Conservation (phyloP, 2,113 vertebrate species). For the Ailuropoda melanoleuca region DNA sequence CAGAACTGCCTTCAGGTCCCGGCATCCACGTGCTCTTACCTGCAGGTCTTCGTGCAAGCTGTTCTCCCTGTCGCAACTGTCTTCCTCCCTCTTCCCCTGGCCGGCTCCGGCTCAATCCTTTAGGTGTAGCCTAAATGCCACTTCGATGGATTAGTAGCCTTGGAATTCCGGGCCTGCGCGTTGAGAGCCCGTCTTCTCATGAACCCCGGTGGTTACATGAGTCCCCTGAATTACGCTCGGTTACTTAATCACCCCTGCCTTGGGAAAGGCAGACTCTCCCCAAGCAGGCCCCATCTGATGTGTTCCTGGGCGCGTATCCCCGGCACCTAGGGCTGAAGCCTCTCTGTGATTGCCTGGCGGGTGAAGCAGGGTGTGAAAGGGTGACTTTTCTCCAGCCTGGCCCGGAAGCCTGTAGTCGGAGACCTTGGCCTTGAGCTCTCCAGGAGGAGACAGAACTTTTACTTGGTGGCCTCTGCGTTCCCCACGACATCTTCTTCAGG, state of each 20-base stretch:
- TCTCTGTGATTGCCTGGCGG: no score
- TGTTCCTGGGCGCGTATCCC: no score
- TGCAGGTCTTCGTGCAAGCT: not conserved
- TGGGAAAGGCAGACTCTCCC: not conserved
- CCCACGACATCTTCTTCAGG: not conserved
- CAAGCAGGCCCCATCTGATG: rapidly evolving
- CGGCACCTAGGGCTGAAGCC: not conserved
- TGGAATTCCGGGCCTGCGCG: not conserved
- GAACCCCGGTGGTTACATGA: not conserved
- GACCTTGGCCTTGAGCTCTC: not conserved
- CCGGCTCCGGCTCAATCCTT: not conserved
- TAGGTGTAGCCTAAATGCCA: not conserved
- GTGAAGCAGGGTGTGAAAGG: not conserved
- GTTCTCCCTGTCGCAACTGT: not conserved
- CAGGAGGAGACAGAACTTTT: not conserved
- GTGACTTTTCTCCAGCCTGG: not conserved
- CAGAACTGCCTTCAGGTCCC: not conserved
- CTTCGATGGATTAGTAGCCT: not conserved
- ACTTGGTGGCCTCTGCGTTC: not conserved
- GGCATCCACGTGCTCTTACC: not conserved
- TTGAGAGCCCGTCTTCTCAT: not conserved
- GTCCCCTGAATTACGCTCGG: not conserved
- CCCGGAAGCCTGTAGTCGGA: not conserved
- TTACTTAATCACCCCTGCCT: not conserved
- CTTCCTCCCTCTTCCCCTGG: not conserved